Percentiles rank a stretch among this genome's conserved stretches.
phyloP scores from a whole-genome alignment of 2,797 vertebrate species.

The Esox lucius region DNA sequence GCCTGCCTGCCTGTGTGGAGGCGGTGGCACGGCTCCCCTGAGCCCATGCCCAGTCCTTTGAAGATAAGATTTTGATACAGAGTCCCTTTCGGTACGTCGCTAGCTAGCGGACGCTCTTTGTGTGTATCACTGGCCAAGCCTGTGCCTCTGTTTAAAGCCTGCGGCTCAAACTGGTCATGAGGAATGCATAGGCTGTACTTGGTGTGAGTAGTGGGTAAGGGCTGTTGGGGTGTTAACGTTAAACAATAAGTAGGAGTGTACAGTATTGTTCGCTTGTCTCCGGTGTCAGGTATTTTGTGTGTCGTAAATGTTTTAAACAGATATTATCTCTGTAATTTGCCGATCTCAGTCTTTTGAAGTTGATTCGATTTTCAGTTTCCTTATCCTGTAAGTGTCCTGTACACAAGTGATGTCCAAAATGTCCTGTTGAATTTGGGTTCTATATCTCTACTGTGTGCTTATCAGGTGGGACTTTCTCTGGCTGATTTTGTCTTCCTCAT shows the following conservation, averaged over 20 bases:
- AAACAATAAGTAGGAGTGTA: background rate
- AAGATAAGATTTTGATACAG: constrained; percentile 82
- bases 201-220: constrained; percentile 62
- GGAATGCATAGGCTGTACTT: constrained; percentile 59
- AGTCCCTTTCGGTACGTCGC: constrained; percentile 75
- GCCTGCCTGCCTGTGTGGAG: constrained; percentile 65
- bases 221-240: constrained; percentile 32
- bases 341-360: background rate
- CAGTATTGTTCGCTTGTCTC: constrained; percentile 19
- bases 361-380: background rate
- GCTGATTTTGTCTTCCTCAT: constrained; percentile 54
- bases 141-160: constrained; percentile 53
- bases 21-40: constrained; percentile 72
- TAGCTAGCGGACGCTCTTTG: constrained; percentile 74
- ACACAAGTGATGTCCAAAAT: background rate
- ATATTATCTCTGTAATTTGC: background rate
- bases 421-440: background rate
- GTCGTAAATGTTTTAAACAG: background rate
- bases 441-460: background rate
- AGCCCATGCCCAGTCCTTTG: constrained; percentile 79
- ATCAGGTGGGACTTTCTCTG: constrained; percentile 2
- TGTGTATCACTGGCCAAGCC: constrained; percentile 60
- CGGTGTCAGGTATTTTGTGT: background rate
- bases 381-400: background rate
- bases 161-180: constrained; percentile 73